These are phyloP conservation scores for Lacanobia oleracea DNA, from an alignment of 2,888 invertebrate species.

Conservation along the genomic window DNA sequence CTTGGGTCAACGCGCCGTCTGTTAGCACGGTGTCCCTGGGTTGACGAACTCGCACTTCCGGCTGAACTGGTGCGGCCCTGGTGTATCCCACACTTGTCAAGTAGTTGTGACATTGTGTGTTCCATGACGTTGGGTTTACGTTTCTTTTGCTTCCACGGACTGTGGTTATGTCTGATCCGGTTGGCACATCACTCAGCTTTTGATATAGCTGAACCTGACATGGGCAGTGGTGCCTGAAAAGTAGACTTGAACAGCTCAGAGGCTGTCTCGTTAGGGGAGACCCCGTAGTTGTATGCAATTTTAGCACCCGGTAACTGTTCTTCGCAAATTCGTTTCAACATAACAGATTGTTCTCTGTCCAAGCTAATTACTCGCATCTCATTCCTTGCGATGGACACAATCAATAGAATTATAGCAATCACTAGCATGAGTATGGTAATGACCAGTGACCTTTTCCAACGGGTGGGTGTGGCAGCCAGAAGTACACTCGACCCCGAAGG, in stretches of 20 bases:
- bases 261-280: background rate
- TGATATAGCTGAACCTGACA: background rate
- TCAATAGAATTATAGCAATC: background rate
- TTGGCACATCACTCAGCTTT: background rate
- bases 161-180: background rate
- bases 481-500: background rate
- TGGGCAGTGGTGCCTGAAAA: background rate
- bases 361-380: background rate
- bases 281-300: background rate
- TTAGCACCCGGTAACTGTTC: no score
- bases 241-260: constrained; percentile 1
- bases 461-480: background rate
- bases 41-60: no score
- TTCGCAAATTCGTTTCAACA: no score
- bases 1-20: background rate
- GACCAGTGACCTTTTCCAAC: background rate
- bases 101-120: background rate
- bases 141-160: background rate
- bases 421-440: no score
- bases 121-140: background rate
- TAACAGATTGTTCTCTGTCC: background rate
- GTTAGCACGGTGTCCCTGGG: no score
- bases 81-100: background rate
- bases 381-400: background rate
- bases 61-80: no score